phyloP scores from a whole-genome alignment of 2,888 invertebrate species.

The Hyles lineata region DNA sequence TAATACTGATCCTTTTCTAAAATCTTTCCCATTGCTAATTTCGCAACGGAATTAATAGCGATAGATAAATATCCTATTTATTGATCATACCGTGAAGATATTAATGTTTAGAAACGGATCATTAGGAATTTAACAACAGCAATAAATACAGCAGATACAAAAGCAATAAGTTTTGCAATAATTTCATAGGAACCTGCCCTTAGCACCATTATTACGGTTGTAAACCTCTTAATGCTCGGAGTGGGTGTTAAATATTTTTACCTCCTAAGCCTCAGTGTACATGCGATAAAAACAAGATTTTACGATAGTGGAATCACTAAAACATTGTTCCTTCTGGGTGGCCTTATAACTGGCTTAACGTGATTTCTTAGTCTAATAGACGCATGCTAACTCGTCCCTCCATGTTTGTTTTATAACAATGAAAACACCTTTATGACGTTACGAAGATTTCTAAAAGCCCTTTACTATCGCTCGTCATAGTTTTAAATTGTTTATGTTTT shows the following conservation, averaged over 20 bases:
- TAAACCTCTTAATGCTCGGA: conserved; percentile 64
- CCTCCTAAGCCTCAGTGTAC: conserved; percentile 64
- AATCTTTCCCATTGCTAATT: not conserved
- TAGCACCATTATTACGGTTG: conserved; percentile 61
- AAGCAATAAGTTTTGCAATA: conserved; percentile 60
- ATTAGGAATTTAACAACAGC: conserved; percentile 42
- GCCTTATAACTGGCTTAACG: conserved; percentile 65
- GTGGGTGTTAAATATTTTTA: conserved; percentile 77
- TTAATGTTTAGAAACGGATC: not conserved
- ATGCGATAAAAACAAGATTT: conserved; percentile 80
- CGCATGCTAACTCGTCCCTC: conserved; percentile 47
- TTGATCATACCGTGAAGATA: conserved; percentile 14
- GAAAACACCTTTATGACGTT: conserved; percentile 53
- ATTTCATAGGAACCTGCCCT: conserved; percentile 56
- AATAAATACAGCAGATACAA: conserved; percentile 48
- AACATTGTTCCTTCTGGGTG: conserved; percentile 83
- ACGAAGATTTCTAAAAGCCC: conserved; percentile 41
- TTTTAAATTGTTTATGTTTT: conserved; percentile 36
- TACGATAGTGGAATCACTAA: conserved; percentile 76
- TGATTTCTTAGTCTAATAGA: conserved; percentile 75
- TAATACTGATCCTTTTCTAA: not conserved
- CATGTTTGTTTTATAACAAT: conserved; percentile 66
- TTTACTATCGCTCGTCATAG: conserved; percentile 40
- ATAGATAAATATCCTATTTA: conserved; percentile 17
- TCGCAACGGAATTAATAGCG: not conserved